A percentile compares a stretch with the other conserved stretches of the same genome.
Conservation (phyloP, 2,797 vertebrate species). For the Linurgus olivaceus region DNA sequence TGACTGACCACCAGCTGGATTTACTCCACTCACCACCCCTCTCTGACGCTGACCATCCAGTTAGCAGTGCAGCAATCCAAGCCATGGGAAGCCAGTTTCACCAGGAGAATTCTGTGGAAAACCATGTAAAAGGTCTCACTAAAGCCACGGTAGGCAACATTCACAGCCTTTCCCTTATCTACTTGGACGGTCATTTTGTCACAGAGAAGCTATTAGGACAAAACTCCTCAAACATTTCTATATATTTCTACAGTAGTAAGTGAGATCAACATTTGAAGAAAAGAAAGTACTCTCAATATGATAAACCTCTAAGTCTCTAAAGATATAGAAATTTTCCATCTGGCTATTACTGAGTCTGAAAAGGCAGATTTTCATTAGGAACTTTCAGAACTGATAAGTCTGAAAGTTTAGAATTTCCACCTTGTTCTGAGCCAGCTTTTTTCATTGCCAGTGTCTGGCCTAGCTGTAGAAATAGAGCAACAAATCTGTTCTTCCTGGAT, state of each 20-base stretch:
- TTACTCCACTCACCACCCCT: not conserved
- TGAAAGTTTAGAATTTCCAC: not conserved
- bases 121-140: rapidly evolving
- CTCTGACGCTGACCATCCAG: not conserved
- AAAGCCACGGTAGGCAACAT: not conserved
- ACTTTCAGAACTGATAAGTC: not conserved
- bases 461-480: slow-evolving; percentile 3
- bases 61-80: not conserved
- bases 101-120: not conserved
- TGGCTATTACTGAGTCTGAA: not conserved
- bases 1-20: not conserved
- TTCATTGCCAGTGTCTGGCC: slow-evolving; percentile 8
- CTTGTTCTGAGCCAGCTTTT: slow-evolving; percentile 7
- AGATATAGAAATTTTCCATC: not conserved
- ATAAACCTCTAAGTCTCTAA: not conserved
- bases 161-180: not conserved
- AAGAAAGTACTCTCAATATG: not conserved
- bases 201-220: not conserved
- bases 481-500: slow-evolving; percentile 26
- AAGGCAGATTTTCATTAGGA: not conserved
- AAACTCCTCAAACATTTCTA: not conserved
- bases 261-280: not conserved
- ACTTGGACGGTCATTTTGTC: not conserved
- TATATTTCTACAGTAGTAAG: not conserved
- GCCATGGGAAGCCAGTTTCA: not conserved